Evolutionary conservation across 2,797 vertebrate species (phyloP).

Genomic region (Molossus molossus): DNA sequence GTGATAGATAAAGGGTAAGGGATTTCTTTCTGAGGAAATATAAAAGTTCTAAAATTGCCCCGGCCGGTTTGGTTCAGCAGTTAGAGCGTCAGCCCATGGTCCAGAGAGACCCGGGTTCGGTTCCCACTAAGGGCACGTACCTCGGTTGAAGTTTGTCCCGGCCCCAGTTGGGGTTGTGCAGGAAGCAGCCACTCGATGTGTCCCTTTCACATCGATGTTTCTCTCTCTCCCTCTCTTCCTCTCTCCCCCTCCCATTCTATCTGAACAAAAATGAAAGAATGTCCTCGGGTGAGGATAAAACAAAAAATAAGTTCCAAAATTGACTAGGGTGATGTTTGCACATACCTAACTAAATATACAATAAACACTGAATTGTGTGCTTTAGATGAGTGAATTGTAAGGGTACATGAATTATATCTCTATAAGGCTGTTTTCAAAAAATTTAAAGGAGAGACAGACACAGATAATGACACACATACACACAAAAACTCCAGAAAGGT

Average conservation of each 20-base stretch:
- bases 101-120: too few relatives aligned
- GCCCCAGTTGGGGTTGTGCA: too few relatives aligned
- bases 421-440: background rate
- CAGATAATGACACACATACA: background rate
- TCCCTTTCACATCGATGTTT: too few relatives aligned
- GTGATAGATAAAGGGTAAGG: background rate
- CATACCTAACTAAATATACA: background rate
- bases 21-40: background rate
- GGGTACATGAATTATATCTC: background rate
- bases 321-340: background rate
- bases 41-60: constrained; percentile 6
- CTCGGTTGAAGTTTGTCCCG: too few relatives aligned
- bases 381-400: background rate
- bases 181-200: too few relatives aligned
- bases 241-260: too few relatives aligned
- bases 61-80: too few relatives aligned
- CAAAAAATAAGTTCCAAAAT: background rate
- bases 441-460: background rate
- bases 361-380: background rate
- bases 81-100: too few relatives aligned
- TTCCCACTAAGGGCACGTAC: too few relatives aligned
- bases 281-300: too few relatives aligned
- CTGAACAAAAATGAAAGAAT: too few relatives aligned
- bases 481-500: background rate
- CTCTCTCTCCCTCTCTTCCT: too few relatives aligned